Evolutionary conservation across 2,113 vertebrate genomes (phyloP), one percentile per base, ranked within the genome.

Genomic region (Pleuronectes platessa): DNA sequence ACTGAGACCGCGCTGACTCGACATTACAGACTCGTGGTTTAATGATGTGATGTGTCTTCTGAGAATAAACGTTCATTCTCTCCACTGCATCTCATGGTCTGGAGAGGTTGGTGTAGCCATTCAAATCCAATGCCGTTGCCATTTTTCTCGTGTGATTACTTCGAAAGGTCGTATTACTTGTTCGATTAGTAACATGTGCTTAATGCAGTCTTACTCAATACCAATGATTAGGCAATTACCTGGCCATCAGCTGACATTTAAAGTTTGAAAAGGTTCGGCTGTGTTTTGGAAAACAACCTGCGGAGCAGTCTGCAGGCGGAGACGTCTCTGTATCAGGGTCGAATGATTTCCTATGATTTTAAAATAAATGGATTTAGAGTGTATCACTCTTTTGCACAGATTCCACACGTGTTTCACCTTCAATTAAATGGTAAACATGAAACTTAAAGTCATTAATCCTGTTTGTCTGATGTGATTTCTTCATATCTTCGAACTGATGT

Each of bases 221-320:
- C 10, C 26, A n/a, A 8, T 67, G 49, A 53, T 35, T 35, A 51
- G 26, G 35, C 47, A 54, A 35, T 53, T 51, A 54, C 26, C 26
- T 51, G 47, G 26, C 45, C 47, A 53, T 17, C 45, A 51, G 24
- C 45, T 66, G 64, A 66, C 45, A 66, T 53, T 66, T 53, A 26
- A 49, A 47, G 14, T 65, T 53, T n/a, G n/a, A 24, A 56, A 56
- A 12, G 47, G 24, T 18, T 67, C 49, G 7, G 3, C 27, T 23
- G 9, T 14, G 27, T 23, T 37, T 40, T 14, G 47, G 47, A 49
- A 24, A 65, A 31, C 27, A 31, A 31, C 27, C 27, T 31, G 27
- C 27, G 5, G 3, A 6, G 6, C 27, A 31, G 27, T 31, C 27
- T 31, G 27, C 27, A 31, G 27, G 27, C 5, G 27, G 27, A 31